Conservation (phyloP, 2,113 vertebrate genomes). For the Parus major region DNA sequence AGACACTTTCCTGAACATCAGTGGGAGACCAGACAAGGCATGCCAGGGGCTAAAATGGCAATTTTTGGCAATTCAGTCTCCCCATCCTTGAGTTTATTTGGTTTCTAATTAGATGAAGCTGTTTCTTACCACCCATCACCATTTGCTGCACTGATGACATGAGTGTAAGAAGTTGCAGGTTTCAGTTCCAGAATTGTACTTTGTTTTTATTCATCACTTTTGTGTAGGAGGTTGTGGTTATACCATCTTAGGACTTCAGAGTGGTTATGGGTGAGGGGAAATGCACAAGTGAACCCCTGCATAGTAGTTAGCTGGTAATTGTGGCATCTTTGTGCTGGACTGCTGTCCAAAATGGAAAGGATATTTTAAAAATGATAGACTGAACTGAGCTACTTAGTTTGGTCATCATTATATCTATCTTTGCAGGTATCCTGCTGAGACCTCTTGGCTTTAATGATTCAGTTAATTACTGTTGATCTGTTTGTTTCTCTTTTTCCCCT, state of each 20-base stretch:
- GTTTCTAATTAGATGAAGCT: not conserved
- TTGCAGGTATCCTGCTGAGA: not conserved
- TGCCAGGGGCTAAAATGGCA: not conserved
- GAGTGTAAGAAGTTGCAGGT: not conserved
- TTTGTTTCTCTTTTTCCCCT: constrained; percentile 19
- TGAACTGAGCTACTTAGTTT: not conserved
- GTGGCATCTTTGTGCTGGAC: not conserved
- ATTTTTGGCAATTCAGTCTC: not conserved
- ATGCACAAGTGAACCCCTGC: not conserved
- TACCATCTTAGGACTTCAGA: not conserved
- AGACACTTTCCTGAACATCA: not conserved
- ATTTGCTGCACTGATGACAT: not conserved
- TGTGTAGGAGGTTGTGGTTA: not conserved
- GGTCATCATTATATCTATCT: not conserved
- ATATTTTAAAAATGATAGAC: not conserved
- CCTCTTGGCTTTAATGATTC: not conserved
- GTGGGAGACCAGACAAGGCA: not conserved
- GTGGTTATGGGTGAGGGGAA: not conserved
- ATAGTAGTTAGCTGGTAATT: not conserved
- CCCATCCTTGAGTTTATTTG: not conserved
- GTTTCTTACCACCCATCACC: not conserved
- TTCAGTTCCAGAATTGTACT: not conserved
- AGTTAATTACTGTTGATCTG: not conserved
- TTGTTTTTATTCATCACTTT: not conserved
- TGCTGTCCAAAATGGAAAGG: not conserved